phyloP scores from a whole-genome alignment of 1,140 invertebrate genomes.

The Rhagoletis zephyria region DNA sequence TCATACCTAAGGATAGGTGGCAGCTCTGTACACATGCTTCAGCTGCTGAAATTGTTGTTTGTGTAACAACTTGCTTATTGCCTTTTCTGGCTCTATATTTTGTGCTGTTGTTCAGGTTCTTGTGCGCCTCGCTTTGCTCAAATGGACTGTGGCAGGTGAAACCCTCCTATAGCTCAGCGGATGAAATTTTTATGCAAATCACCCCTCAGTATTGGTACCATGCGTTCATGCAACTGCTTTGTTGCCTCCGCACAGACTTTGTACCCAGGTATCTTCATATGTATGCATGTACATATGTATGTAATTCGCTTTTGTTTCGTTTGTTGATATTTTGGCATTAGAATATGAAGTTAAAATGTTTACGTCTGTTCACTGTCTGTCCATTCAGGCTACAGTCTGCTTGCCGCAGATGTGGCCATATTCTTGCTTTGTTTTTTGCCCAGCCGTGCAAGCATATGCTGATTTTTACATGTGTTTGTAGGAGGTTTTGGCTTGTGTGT shows the following conservation, averaged over 20 bases:
- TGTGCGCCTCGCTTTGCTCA: not conserved
- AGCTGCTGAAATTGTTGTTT: not conserved
- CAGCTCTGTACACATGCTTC: not conserved
- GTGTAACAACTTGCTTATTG: not conserved
- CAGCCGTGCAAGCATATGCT: not conserved
- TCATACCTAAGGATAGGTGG: too few relatives aligned
- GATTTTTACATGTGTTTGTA: too few relatives aligned
- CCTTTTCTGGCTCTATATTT: not conserved
- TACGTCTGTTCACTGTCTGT: constrained; percentile 40
- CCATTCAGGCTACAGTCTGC: not conserved
- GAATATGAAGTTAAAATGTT: constrained; percentile 46
- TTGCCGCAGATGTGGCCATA: not conserved
- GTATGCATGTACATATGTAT: not conserved
- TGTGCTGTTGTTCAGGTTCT: not conserved
- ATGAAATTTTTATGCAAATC: constrained; percentile 46
- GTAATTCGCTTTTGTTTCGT: constrained; percentile 15
- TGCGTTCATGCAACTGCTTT: not conserved
- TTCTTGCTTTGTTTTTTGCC: not conserved
- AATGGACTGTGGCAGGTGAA: not conserved
- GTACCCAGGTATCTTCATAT: too few relatives aligned
- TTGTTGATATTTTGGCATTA: constrained; percentile 47
- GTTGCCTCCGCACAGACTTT: not conserved
- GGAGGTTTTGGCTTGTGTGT: too few relatives aligned
- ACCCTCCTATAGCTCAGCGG: not conserved
- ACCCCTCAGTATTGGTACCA: not conserved